These are phyloP conservation scores for Orthonyx spaldingii DNA, from an alignment of 2,113 vertebrate genomes.

Conservation along the genomic window DNA sequence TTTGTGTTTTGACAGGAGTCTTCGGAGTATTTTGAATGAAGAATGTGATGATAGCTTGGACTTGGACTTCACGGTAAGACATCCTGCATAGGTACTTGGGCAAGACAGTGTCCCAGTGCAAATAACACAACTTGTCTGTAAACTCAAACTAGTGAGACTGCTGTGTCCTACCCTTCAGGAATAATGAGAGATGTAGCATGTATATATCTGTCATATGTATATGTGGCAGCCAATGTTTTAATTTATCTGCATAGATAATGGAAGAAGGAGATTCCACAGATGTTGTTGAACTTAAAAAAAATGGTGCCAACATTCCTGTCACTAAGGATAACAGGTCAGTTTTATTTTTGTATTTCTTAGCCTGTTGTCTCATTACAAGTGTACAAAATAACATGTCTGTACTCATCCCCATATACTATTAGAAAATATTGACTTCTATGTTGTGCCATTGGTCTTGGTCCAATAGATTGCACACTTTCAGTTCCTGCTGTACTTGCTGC, in stretches of 20 bases:
- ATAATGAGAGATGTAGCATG: background rate
- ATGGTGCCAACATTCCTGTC: conserved; percentile 61
- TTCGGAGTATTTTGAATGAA: conserved; percentile 48
- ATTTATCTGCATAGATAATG: background rate
- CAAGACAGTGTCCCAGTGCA: background rate
- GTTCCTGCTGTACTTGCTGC: background rate
- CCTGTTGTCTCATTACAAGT: background rate
- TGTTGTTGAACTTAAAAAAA: conserved; percentile 58
- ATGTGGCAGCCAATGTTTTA: background rate
- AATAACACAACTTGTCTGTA: background rate
- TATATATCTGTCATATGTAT: background rate
- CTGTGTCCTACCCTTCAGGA: background rate
- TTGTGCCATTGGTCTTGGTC: background rate
- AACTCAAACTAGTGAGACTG: background rate
- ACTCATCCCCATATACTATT: background rate
- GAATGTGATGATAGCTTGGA: conserved; percentile 42
- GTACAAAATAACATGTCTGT: background rate
- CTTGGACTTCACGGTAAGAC: conserved; percentile 66
- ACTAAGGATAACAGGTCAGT: conserved; percentile 67
- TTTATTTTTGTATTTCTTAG: background rate
- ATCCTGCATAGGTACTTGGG: rapidly evolving
- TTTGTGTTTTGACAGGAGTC: background rate
- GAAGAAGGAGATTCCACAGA: background rate
- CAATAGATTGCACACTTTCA: background rate
- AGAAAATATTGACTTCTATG: background rate